A percentile compares a stretch with the other conserved stretches of the same genome.
Conservation (phyloP, 2,888 invertebrate species). For the Atrina japonica region DNA sequence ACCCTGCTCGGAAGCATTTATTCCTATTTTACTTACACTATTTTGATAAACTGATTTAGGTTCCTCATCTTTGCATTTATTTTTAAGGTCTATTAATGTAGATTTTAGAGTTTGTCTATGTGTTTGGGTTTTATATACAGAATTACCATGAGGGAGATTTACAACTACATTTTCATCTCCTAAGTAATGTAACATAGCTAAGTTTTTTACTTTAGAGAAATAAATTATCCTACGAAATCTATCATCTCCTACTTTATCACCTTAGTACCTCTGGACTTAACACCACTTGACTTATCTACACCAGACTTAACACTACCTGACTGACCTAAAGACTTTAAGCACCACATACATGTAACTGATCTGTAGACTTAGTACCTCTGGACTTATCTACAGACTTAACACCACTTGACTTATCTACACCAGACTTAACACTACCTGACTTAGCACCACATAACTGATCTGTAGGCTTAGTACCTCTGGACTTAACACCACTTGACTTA, state of each 20-base stretch:
- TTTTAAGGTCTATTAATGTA: not conserved
- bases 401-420: not conserved
- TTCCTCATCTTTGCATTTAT: not conserved
- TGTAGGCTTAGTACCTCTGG: too few species aligned
- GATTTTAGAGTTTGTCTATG: conserved; percentile 1
- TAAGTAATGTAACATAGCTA: conserved; percentile 9
- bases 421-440: not conserved
- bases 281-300: not conserved
- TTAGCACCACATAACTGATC: too few species aligned
- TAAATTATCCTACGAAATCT: conserved; percentile 6
- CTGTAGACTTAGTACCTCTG: too few species aligned
- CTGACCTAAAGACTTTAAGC: not conserved
- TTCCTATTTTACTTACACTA: not conserved
- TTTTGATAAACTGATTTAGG: not conserved
- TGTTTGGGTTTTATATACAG: not conserved
- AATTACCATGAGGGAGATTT: conserved; percentile 14
- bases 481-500: too few species aligned
- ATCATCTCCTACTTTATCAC: conserved; percentile 13
- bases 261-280: not conserved
- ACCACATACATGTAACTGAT: too few species aligned
- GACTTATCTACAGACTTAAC: not conserved
- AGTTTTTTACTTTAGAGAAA: not conserved
- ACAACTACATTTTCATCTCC: conserved; percentile 1
- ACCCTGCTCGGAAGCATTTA: conserved; percentile 5
- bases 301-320: not conserved